phyloP scores from a whole-genome alignment of 1,140 invertebrate genomes.

The Gryllus bimaculatus region DNA sequence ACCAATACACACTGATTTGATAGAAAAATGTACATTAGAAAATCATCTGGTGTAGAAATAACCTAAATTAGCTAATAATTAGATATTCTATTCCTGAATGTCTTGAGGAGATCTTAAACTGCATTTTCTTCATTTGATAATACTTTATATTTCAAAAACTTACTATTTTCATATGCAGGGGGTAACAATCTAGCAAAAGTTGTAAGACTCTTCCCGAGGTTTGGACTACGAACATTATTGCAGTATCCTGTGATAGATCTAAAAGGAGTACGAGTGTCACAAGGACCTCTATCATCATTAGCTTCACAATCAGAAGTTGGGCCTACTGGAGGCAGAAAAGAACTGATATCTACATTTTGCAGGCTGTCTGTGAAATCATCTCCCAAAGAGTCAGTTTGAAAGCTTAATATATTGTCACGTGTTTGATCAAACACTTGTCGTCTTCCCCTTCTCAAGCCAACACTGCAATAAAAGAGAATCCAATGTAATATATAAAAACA shows the following conservation, averaged over 20 bases:
- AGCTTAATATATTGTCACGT: conserved; percentile 47
- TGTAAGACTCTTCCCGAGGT: conserved; percentile 72
- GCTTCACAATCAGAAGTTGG: conserved; percentile 40
- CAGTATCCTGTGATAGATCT: conserved; percentile 78
- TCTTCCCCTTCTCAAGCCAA: neutral
- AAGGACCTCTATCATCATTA: conserved; percentile 44
- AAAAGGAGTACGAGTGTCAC: conserved; percentile 72
- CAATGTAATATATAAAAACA: neutral
- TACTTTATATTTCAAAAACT: conserved; percentile 15
- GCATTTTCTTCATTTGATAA: too few species aligned
- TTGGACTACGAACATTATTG: conserved; percentile 82
- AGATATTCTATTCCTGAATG: too few species aligned
- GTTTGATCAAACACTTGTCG: conserved; percentile 39
- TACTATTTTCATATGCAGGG: conserved; percentile 80
- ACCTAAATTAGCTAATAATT: too few species aligned
- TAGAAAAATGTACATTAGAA: too few species aligned
- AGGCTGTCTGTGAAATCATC: conserved; percentile 23
- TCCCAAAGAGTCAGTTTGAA: neutral
- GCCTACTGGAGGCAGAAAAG: conserved; percentile 39
- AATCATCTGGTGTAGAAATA: too few species aligned
- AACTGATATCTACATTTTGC: conserved; percentile 59
- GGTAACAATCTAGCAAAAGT: conserved; percentile 78
- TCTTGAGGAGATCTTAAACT: too few species aligned
- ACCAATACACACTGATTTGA: too few species aligned
- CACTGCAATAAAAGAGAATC: neutral